Conservation (phyloP, 2,888 invertebrate genomes). For the Pseudoips prasinana region DNA sequence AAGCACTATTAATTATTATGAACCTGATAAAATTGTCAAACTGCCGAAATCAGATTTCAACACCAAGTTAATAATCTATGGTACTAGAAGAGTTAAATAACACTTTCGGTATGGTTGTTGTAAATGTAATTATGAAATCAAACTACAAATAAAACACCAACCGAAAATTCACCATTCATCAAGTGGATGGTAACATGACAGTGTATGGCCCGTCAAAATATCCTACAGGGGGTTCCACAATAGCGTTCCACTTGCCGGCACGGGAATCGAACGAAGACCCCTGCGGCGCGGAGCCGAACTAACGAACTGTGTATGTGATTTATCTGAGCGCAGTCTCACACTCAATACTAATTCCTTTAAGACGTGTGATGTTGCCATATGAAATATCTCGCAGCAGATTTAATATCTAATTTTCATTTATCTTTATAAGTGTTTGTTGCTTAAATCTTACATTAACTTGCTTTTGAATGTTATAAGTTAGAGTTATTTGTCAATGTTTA, state of each 20-base stretch:
- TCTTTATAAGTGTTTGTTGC: slow-evolving; percentile 2
- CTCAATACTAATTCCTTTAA: slow-evolving; percentile 71
- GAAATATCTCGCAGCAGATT: slow-evolving; percentile 47
- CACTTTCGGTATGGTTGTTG: no score
- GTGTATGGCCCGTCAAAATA: slow-evolving; percentile 74
- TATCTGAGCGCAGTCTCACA: slow-evolving; percentile 45
- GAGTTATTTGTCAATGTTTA: not conserved
- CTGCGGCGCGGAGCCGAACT: slow-evolving; percentile 67
- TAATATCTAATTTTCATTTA: slow-evolving; percentile 44
- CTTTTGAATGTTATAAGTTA: not conserved
- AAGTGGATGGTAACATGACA: slow-evolving; percentile 53
- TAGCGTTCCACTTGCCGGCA: slow-evolving; percentile 67
- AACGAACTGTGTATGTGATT: slow-evolving; percentile 68
- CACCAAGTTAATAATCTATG: no score
- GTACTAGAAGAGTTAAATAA: no score
- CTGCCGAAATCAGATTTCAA: no score
- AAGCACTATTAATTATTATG: no score
- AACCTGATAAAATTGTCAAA: no score
- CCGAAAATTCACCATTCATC: slow-evolving; percentile 55
- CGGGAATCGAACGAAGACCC: slow-evolving; percentile 72
- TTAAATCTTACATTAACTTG: not conserved
- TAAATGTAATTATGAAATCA: slow-evolving; percentile 12
- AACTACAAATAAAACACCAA: slow-evolving; percentile 5
- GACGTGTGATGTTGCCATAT: slow-evolving; percentile 66
- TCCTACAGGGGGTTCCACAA: slow-evolving; percentile 69